A percentile compares a stretch with the other conserved stretches of the same genome.
Evolutionary conservation across 2,888 invertebrate species (phyloP).

Genomic region (Amphiduros pacificus): DNA sequence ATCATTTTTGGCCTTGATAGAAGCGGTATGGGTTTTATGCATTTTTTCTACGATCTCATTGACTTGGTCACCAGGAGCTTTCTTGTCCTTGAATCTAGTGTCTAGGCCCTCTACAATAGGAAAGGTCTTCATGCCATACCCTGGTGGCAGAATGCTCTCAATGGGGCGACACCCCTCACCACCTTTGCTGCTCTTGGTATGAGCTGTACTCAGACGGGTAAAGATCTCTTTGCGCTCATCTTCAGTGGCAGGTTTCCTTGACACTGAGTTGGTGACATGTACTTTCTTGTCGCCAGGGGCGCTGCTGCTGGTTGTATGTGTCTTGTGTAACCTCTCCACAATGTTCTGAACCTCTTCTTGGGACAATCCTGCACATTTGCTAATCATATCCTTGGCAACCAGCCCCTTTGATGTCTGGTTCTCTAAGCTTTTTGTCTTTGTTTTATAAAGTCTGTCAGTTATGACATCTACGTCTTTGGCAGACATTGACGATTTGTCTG

Average conservation of each 20-base stretch:
- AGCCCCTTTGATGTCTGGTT: not conserved
- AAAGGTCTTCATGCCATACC: constrained; percentile 6
- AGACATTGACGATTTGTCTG: too few relatives aligned
- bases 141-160: not conserved
- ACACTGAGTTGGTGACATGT: not conserved
- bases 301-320: not conserved
- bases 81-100: not conserved
- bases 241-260: constrained; percentile 2
- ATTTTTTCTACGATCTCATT: not conserved
- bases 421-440: not conserved
- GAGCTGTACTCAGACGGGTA: not conserved
- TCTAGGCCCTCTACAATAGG: constrained; percentile 11
- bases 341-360: constrained; percentile 5
- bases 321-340: constrained; percentile 6
- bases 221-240: constrained; percentile 10
- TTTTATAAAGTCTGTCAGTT: too few relatives aligned
- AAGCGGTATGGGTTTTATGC: constrained; percentile 2
- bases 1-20: constrained; percentile 4
- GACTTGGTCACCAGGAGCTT: not conserved
- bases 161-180: not conserved
- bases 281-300: not conserved
- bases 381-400: constrained; percentile 14
- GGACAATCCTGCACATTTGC: not conserved
- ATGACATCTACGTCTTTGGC: too few relatives aligned
- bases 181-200: not conserved